Base-by-base conservation (phyloP, 2,113 vertebrate species). In the Apaloderma vittatum region DNA sequence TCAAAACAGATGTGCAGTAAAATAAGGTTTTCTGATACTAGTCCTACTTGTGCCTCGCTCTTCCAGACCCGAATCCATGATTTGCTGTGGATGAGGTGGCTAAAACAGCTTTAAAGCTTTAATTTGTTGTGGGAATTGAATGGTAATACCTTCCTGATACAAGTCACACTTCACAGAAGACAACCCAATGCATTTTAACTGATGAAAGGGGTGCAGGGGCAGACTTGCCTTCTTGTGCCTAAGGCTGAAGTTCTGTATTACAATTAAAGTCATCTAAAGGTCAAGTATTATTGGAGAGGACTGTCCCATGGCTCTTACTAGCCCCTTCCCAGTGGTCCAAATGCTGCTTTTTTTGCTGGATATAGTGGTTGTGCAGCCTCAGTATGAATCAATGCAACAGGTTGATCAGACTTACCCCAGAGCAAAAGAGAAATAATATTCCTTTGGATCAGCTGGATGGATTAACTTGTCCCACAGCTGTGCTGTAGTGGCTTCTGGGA, bases 401-500 rank as follows among this genome's bases (percentile, higher is more conserved):
- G 72, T 32, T 37, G 67, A 77, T 94, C n/a, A 43, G 59, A 43
- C 51, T 57, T 66, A 22, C 19, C 18, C 67, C 8, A 9, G 29
- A 29, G 54, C 6, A 0, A 12, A 59, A 58, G 27, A 66, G 55
- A 14, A 71, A 24, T 6, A 20, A 15, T 62, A 46, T 1, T 92
- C 27, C 40, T 8, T 22, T n/a, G 24, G 24, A 49, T 76, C 0
- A 3, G 37, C 20, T 1, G 3, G 45, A 40, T 78, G 6, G 63
- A 32, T 72, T 27, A 15, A 12, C 15, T 88, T 86, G 30, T 70
- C 51, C 49, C 1, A 0, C 5, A 24, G 54, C 49, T 80, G 40
- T 0, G 2, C 18, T 0, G 1, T n/a, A 40, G 9, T 5, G 3
- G 4, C 30, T 66, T 76, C 24, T 80, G 15, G 17, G 26, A 66